These are phyloP conservation scores for Atrichornis clamosus DNA, from an alignment of 2,113 vertebrate species.

Conservation along the genomic window DNA sequence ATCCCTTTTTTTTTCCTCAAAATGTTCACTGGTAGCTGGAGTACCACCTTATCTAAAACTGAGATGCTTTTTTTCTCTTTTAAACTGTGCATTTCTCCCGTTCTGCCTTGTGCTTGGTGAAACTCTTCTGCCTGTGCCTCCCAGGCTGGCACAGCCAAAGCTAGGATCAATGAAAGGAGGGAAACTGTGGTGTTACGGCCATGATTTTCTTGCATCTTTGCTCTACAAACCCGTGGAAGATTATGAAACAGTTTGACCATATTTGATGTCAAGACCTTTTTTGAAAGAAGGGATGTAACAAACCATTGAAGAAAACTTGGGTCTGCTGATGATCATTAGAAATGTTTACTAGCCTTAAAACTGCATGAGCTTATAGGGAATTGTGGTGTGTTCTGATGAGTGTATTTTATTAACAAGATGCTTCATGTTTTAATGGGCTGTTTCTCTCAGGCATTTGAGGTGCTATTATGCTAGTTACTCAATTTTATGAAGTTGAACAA, in stretches of 20 bases:
- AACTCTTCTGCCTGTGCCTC: background rate
- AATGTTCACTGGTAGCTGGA: background rate
- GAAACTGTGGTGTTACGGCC: background rate
- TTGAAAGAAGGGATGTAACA: background rate
- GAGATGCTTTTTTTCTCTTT: background rate
- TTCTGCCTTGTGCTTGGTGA: background rate
- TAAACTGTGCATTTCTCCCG: background rate
- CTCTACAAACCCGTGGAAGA: background rate
- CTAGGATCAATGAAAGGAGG: background rate
- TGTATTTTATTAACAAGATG: slow-evolving; percentile 38
- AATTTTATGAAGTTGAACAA: slow-evolving; percentile 61
- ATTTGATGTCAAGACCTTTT: background rate
- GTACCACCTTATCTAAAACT: background rate
- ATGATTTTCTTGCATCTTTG: background rate
- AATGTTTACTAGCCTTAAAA: background rate
- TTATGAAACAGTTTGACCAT: background rate
- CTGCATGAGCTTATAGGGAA: background rate
- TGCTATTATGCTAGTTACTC: slow-evolving; percentile 24
- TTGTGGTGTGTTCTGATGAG: background rate
- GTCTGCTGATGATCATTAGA: background rate
- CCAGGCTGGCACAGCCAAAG: background rate
- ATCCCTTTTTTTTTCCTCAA: background rate
- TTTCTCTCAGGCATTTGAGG: slow-evolving; percentile 1
- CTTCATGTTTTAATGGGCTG: slow-evolving; percentile 45
- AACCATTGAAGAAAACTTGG: background rate